Percentiles rank a stretch among this genome's conserved stretches.
Conservation (phyloP, 2,113 vertebrate genomes). For the Neolamprologus sp. region DNA sequence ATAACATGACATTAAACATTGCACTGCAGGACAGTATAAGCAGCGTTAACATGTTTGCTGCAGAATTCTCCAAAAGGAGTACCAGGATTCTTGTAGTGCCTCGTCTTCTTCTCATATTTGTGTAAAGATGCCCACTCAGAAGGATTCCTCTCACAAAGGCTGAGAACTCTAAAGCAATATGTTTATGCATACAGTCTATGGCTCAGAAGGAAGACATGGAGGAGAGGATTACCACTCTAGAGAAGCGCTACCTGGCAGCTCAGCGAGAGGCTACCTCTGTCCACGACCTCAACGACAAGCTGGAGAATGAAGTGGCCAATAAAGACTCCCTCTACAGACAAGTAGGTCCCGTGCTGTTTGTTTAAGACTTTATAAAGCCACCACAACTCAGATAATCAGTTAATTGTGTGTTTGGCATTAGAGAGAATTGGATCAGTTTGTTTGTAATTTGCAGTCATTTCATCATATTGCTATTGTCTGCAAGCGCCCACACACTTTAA, state of each 20-base stretch:
- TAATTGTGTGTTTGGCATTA: not conserved
- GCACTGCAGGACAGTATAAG: not conserved
- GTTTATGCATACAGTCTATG: slow-evolving; percentile 73
- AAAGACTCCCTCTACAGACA: slow-evolving; percentile 90
- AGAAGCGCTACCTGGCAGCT: slow-evolving; percentile 96
- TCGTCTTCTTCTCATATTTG: not conserved
- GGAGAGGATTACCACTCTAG: slow-evolving; percentile 96
- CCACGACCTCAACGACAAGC: slow-evolving; percentile 95
- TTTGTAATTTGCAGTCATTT: not conserved
- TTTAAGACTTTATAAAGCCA: not conserved
- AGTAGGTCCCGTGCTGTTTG: slow-evolving; percentile 54
- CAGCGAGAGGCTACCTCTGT: slow-evolving; percentile 96
- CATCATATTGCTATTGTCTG: not conserved
- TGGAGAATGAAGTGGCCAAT: slow-evolving; percentile 97
- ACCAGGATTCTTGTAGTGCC: not conserved
- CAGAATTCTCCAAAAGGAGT: not conserved
- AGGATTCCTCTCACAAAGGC: not conserved
- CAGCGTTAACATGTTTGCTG: not conserved
- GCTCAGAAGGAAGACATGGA: slow-evolving; percentile 99
- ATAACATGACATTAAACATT: not conserved
- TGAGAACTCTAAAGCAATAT: not conserved
- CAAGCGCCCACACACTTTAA: not conserved
- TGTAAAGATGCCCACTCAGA: not conserved
- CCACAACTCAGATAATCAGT: not conserved
- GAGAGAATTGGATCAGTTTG: not conserved